phyloP scores from a whole-genome alignment of 2,888 invertebrate genomes.

The Apamea crenata region DNA sequence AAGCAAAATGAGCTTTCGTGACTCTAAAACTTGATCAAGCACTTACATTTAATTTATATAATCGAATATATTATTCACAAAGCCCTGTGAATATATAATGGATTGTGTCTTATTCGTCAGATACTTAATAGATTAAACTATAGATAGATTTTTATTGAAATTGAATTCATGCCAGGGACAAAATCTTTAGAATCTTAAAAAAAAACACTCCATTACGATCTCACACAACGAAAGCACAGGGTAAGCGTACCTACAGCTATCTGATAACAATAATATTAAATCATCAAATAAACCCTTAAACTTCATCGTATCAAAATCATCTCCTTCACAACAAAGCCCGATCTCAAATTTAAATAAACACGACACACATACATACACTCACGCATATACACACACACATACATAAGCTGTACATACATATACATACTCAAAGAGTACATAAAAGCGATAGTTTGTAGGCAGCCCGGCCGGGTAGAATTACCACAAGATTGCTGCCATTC shows the following conservation, averaged over 20 bases:
- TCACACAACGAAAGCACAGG: not conserved
- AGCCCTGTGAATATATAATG: not conserved
- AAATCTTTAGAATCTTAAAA: not conserved
- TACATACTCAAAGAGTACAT: constrained; percentile 48
- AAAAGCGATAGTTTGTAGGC: constrained; percentile 74
- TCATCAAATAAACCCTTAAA: constrained; percentile 24
- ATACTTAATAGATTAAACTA: not conserved
- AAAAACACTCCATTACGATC: not conserved
- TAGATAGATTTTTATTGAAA: not conserved
- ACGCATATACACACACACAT: not conserved
- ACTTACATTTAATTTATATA: not conserved
- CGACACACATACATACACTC: constrained; percentile 22
- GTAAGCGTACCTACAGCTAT: not conserved
- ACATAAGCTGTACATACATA: constrained; percentile 24
- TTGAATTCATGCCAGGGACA: not conserved
- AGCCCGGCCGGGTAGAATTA: constrained; percentile 77
- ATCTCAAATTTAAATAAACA: constrained; percentile 55
- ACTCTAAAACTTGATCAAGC: not conserved
- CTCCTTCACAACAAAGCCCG: constrained; percentile 36
- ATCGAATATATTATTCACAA: not conserved
- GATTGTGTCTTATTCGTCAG: not conserved
- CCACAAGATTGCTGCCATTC: constrained; percentile 87
- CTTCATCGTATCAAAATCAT: constrained; percentile 43
- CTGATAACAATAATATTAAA: not conserved
- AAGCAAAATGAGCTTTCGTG: not conserved